Evolutionary conservation across 2,888 invertebrate genomes (phyloP).

Genomic region (Bombylius discolor): DNA sequence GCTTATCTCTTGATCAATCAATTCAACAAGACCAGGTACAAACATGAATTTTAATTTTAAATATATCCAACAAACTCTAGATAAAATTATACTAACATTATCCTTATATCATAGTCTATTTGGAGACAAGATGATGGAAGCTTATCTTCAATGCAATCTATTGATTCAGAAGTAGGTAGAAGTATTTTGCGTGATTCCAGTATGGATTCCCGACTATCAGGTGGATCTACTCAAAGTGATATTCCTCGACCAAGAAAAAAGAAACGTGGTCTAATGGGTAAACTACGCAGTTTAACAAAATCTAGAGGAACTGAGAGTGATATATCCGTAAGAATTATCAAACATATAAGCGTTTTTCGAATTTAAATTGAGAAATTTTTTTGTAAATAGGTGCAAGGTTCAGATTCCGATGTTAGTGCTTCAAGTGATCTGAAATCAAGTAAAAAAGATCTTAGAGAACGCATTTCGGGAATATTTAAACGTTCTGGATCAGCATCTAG

Average conservation of each 20-base stretch:
- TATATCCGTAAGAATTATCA: conserved; percentile 28
- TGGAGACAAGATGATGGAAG: conserved; percentile 79
- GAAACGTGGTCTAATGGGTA: conserved; percentile 68
- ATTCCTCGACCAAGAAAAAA: conserved; percentile 57
- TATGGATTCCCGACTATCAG: conserved; percentile 70
- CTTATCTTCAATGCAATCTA: conserved; percentile 68
- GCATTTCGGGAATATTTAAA: conserved; percentile 72
- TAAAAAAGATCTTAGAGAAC: conserved; percentile 65
- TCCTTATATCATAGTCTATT: conserved; percentile 44
- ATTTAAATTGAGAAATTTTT: neutral
- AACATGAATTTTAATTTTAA: conserved; percentile 1
- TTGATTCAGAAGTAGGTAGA: conserved; percentile 54
- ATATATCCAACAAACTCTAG: conserved; percentile 10
- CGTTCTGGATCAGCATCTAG: conserved; percentile 50
- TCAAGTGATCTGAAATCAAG: conserved; percentile 47
- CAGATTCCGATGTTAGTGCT: conserved; percentile 58
- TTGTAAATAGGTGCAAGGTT: conserved; percentile 42
- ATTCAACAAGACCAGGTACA: conserved; percentile 37
- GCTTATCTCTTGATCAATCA: conserved; percentile 56
- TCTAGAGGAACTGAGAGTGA: conserved; percentile 45
- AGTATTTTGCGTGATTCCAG: conserved; percentile 59
- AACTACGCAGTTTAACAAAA: conserved; percentile 72
- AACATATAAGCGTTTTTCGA: neutral
- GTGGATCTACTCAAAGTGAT: conserved; percentile 76
- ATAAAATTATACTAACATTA: neutral